Percentiles rank a stretch among this genome's conserved stretches.
Evolutionary conservation across 2,797 vertebrate species (phyloP).

Genomic region (Morelia viridis): DNA sequence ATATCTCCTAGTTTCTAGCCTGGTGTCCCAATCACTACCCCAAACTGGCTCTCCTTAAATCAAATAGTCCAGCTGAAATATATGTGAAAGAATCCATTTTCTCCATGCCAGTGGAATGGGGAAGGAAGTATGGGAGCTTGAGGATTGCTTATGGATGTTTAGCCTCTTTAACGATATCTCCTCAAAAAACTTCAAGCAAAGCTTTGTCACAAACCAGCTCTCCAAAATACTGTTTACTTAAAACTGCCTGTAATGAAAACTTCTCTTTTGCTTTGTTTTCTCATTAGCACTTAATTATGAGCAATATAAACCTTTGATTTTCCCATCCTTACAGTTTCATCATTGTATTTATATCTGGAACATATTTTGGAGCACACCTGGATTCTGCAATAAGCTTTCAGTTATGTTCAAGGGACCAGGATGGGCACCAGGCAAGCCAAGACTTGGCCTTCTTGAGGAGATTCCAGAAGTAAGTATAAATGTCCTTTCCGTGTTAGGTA

Average conservation of each 20-base stretch:
- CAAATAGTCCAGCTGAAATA: not conserved
- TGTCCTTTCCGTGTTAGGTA: constrained; percentile 46
- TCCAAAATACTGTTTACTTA: not conserved
- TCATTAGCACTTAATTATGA: constrained; percentile 5
- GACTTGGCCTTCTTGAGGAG: constrained; percentile 82
- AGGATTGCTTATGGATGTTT: not conserved
- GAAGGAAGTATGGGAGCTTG: not conserved
- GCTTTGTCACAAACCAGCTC: not conserved
- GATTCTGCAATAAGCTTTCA: constrained; percentile 82
- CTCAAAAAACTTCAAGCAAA: not conserved
- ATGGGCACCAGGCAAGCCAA: constrained; percentile 88
- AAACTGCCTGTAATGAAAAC: not conserved
- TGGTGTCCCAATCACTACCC: not conserved
- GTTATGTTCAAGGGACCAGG: constrained; percentile 90
- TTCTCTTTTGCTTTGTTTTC: not conserved
- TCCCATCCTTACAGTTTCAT: constrained; percentile 75
- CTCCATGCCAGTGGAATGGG: not conserved
- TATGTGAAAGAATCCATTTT: not conserved
- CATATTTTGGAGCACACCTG: constrained; percentile 76
- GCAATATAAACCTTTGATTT: constrained; percentile 36
- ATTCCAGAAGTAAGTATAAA: constrained; percentile 81
- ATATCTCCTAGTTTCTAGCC: not conserved
- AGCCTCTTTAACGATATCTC: not conserved
- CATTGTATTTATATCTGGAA: constrained; percentile 84
- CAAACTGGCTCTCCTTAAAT: not conserved